A percentile compares a stretch with the other conserved stretches of the same genome.
These are phyloP conservation scores for Temnothorax rugatulus DNA, from an alignment of 2,888 invertebrate genomes.

Conservation along the genomic window DNA sequence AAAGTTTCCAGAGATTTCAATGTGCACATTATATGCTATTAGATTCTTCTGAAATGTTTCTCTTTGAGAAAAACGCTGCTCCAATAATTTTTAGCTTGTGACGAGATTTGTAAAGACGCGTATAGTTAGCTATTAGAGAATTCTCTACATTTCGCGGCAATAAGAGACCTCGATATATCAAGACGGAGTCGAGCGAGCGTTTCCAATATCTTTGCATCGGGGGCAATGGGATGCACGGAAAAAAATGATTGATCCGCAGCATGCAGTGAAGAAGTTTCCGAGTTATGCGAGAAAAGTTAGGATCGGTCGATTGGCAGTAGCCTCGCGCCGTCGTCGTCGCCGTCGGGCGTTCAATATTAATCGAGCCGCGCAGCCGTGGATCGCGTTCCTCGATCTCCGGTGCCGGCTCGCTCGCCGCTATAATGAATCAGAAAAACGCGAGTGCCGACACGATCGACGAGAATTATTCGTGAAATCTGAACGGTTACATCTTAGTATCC, in stretches of 20 bases:
- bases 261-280: slow-evolving; percentile 61
- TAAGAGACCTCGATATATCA: slow-evolving; percentile 71
- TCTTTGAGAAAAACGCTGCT: background rate
- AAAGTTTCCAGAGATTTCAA: background rate
- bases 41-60: background rate
- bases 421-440: slow-evolving; percentile 45
- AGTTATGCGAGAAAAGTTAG: slow-evolving; percentile 73
- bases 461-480: slow-evolving; percentile 69
- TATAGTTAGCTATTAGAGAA: background rate
- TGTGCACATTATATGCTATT: too few relatives aligned
- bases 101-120: slow-evolving; percentile 32
- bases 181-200: slow-evolving; percentile 63
- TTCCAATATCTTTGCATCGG: slow-evolving; percentile 76
- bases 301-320: slow-evolving; percentile 78
- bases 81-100: background rate
- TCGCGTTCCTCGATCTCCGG: slow-evolving; percentile 62
- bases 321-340: slow-evolving; percentile 75
- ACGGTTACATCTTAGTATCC: slow-evolving; percentile 50
- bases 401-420: slow-evolving; percentile 11
- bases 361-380: slow-evolving; percentile 78
- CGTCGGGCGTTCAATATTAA: slow-evolving; percentile 83
- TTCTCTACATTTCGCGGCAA: slow-evolving; percentile 63
- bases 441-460: slow-evolving; percentile 44
- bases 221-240: slow-evolving; percentile 79
- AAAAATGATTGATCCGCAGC: slow-evolving; percentile 65